A percentile compares a stretch with the other conserved stretches of the same genome.
phyloP scores from a whole-genome alignment of 2,888 invertebrate genomes.

The Drosophila anomalipes region DNA sequence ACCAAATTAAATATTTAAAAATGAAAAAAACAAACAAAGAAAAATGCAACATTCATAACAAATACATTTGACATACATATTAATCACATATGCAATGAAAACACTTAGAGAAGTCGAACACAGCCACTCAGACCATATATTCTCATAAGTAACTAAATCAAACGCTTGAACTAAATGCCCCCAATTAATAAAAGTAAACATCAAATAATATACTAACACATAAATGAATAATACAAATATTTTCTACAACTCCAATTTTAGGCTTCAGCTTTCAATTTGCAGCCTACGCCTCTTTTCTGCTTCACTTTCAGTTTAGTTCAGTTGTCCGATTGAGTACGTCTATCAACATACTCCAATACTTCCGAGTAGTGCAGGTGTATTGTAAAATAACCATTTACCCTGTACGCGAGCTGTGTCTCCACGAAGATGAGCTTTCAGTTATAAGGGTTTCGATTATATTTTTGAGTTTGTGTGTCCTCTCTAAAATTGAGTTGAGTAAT shows the following conservation, averaged over 20 bases:
- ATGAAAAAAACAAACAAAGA: constrained; percentile 7
- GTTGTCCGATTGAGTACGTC: constrained; percentile 27
- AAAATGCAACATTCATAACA: constrained; percentile 14
- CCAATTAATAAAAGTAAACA: constrained; percentile 5
- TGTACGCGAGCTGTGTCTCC: constrained; percentile 24
- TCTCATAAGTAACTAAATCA: constrained; percentile 25
- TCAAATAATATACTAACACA: constrained; percentile 21
- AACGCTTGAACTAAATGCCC: constrained; percentile 23
- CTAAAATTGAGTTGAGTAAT: constrained; percentile 2
- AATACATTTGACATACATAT: constrained; percentile 10
- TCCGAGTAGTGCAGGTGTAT: neutral
- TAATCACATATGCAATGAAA: constrained; percentile 10
- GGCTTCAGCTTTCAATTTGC: constrained; percentile 46
- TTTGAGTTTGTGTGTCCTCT: constrained; percentile 13
- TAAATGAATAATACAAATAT: constrained; percentile 49
- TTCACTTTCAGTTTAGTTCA: constrained; percentile 4
- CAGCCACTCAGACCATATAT: constrained; percentile 14
- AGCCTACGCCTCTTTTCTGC: constrained; percentile 10
- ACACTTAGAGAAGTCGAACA: constrained; percentile 22
- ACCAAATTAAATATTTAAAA: constrained; percentile 31
- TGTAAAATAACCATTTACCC: neutral
- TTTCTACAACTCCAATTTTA: constrained; percentile 50
- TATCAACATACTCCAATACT: constrained; percentile 1
- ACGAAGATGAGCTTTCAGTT: constrained; percentile 20
- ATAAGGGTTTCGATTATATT: constrained; percentile 1